phyloP scores from a whole-genome alignment of 2,888 invertebrate species.

The Spisula solida region DNA sequence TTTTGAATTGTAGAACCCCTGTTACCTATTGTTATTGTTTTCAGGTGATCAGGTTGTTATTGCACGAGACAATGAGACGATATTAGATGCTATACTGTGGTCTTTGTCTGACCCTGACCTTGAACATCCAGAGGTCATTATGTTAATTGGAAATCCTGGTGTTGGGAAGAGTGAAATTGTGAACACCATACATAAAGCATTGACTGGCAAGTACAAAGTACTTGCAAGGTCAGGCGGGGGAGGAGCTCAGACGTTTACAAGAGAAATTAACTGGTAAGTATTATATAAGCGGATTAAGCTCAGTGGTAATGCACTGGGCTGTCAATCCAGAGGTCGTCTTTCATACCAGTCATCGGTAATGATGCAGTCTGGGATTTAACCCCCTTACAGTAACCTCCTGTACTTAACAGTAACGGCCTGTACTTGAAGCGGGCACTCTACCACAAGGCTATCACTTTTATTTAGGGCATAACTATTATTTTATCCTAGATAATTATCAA shows the following conservation, averaged over 20 bases:
- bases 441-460: too few relatives aligned
- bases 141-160: constrained; percentile 29
- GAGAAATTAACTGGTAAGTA: constrained; percentile 9
- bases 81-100: constrained; percentile 15
- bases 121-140: constrained; percentile 11
- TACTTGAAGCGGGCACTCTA: too few relatives aligned
- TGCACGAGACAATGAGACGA: constrained; percentile 2
- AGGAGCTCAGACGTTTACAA: background rate
- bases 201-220: constrained; percentile 8
- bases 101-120: background rate
- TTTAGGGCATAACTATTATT: too few relatives aligned
- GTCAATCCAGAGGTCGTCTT: too few relatives aligned
- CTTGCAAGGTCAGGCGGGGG: background rate
- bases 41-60: constrained; percentile 10
- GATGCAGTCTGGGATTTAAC: too few relatives aligned
- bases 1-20: too few relatives aligned
- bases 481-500: too few relatives aligned
- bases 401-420: too few relatives aligned
- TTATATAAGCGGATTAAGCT: too few relatives aligned
- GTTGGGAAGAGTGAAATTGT: constrained; percentile 26
- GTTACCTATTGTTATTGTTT: background rate
- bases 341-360: too few relatives aligned
- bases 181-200: constrained; percentile 20
- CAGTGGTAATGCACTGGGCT: too few relatives aligned
- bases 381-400: too few relatives aligned